Evolutionary conservation across 2,797 vertebrate genomes (phyloP).

Genomic region (Poecilia gillii): DNA sequence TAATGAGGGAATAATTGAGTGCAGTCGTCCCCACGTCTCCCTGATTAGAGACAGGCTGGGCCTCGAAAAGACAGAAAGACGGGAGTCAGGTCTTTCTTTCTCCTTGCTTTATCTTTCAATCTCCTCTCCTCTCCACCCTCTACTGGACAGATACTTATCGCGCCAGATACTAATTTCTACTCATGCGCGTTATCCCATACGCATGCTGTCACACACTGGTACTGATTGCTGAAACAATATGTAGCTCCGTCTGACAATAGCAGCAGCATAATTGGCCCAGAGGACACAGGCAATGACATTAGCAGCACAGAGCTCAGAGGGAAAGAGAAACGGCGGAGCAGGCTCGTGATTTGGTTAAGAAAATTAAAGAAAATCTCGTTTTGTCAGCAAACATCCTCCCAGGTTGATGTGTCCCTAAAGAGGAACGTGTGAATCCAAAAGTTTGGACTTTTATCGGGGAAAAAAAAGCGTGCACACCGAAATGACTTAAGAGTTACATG

Average conservation of each 20-base stretch:
- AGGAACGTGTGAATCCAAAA: constrained; percentile 21
- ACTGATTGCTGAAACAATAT: constrained; percentile 73
- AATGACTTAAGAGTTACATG: background rate
- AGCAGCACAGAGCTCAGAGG: constrained; percentile 38
- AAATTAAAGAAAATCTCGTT: constrained; percentile 52
- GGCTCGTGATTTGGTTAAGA: constrained; percentile 54
- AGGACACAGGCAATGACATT: constrained; percentile 74
- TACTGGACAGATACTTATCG: constrained; percentile 74
- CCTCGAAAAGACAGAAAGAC: constrained; percentile 77
- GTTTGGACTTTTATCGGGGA: constrained; percentile 19
- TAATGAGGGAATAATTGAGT: constrained; percentile 74
- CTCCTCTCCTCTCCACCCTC: constrained; percentile 70
- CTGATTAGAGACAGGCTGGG: constrained; percentile 72
- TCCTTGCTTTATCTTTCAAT: constrained; percentile 70
- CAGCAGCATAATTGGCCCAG: constrained; percentile 66
- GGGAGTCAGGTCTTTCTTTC: constrained; percentile 81
- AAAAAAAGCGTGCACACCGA: background rate
- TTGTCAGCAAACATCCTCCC: constrained; percentile 63
- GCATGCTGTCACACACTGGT: constrained; percentile 45
- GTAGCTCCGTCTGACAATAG: constrained; percentile 66
- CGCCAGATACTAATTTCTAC: constrained; percentile 62
- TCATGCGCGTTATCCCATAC: constrained; percentile 51
- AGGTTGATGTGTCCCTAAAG: constrained; percentile 50
- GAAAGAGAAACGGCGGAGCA: constrained; percentile 40
- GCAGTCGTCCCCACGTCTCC: constrained; percentile 57